Evolutionary conservation across 2,113 vertebrate species (phyloP).

Genomic region (Bufo bufo): DNA sequence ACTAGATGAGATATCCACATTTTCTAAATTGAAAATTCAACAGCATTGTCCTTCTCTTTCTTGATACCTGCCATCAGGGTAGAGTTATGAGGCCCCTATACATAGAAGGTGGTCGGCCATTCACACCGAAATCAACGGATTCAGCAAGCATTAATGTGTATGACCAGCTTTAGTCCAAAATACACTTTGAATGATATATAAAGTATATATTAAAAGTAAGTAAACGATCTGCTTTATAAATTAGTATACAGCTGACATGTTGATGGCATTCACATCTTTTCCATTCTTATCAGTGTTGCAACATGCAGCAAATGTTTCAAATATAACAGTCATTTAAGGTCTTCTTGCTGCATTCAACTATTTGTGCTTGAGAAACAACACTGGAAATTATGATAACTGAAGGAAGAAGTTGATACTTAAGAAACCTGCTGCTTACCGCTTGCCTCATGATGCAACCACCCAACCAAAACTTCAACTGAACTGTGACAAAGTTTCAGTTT

Average conservation of each 20-base stretch:
- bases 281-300: background rate
- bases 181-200: background rate
- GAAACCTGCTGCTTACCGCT: background rate
- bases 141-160: too few species aligned
- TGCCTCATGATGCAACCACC: slow-evolving; percentile 1
- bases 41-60: too few species aligned
- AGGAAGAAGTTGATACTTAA: background rate
- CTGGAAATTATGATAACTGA: background rate
- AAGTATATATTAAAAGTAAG: background rate
- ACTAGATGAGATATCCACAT: too few species aligned
- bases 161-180: too few species aligned
- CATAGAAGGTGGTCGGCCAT: too few species aligned
- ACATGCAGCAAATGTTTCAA: background rate
- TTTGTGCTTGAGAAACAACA: background rate
- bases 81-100: too few species aligned
- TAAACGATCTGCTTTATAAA: background rate
- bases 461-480: slow-evolving; percentile 31
- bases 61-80: too few species aligned
- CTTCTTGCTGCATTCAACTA: background rate
- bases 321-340: background rate
- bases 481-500: slow-evolving; percentile 26
- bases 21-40: too few species aligned
- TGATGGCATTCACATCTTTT: background rate
- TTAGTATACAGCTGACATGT: background rate
- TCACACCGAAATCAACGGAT: too few species aligned